Evolutionary conservation across 2,888 invertebrate species (phyloP).

Genomic region (Mesorhabditis sp.): DNA sequence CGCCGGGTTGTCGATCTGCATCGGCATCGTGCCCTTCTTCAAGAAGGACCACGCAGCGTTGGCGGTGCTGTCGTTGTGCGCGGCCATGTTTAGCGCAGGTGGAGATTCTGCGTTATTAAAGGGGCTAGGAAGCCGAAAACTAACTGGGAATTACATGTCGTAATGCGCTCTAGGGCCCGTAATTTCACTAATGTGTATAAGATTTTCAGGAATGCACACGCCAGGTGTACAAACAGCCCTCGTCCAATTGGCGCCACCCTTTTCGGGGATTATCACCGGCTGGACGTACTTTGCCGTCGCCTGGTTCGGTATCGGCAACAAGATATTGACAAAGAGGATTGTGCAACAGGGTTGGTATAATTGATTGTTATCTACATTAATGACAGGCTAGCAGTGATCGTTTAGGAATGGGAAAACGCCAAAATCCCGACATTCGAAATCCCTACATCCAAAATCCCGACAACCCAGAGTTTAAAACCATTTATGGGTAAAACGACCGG

Average conservation of each 20-base stretch:
- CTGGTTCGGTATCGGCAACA: conserved; percentile 52
- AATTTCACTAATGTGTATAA: neutral
- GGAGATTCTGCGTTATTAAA: no score
- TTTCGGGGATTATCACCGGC: conserved; percentile 54
- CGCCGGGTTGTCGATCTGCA: conserved; percentile 46
- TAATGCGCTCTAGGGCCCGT: no score
- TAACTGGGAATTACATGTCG: no score
- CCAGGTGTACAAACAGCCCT: conserved; percentile 54
- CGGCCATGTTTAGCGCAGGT: conserved; percentile 54
- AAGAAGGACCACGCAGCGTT: conserved; percentile 44
- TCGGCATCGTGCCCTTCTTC: conserved; percentile 47
- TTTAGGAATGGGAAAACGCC: no score
- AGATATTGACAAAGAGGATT: conserved; percentile 52
- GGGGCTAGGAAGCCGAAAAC: no score
- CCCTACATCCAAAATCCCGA: no score
- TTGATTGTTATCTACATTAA: neutral
- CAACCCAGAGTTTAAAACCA: no score
- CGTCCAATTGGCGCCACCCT: conserved; percentile 53
- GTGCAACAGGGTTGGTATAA: conserved; percentile 43
- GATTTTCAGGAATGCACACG: conserved; percentile 42
- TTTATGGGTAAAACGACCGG: no score
- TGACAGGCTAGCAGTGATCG: neutral
- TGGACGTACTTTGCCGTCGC: conserved; percentile 45
- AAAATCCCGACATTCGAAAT: no score
- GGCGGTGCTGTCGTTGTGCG: conserved; percentile 47